These are phyloP conservation scores for Clarias gariepinus DNA, from an alignment of 2,113 vertebrate species.

Conservation along the genomic window DNA sequence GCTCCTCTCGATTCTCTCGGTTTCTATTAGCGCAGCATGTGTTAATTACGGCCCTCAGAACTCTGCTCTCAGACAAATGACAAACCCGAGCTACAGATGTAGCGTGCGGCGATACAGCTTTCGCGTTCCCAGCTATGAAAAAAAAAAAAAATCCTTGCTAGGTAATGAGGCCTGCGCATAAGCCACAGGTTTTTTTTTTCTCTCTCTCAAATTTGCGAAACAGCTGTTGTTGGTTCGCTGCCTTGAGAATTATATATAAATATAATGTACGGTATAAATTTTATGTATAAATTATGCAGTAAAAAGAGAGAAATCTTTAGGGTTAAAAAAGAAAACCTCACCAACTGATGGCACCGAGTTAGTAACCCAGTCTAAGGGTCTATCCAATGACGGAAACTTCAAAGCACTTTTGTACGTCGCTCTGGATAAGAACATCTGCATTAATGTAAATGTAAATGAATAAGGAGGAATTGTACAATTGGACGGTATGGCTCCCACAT, in stretches of 20 bases:
- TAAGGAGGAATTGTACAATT: too few species aligned
- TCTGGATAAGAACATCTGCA: too few species aligned
- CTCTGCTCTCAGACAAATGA: constrained; percentile 73
- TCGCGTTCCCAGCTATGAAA: constrained; percentile 63
- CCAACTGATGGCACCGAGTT: too few species aligned
- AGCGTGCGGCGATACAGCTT: constrained; percentile 70
- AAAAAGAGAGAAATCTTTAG: background rate
- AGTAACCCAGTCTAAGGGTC: too few species aligned
- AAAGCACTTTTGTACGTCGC: too few species aligned
- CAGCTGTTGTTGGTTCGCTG: constrained; percentile 55
- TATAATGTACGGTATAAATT: constrained; percentile 45
- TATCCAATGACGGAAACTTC: too few species aligned
- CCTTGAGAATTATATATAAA: constrained; percentile 15
- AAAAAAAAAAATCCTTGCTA: constrained; percentile 56
- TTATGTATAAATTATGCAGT: constrained; percentile 65
- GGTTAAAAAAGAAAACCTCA: too few species aligned
- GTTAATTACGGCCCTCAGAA: constrained; percentile 77
- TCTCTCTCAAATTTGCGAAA: constrained; percentile 73
- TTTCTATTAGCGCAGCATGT: constrained; percentile 77
- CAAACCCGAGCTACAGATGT: constrained; percentile 68
- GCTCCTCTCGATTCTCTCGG: constrained; percentile 61
- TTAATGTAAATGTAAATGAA: too few species aligned
- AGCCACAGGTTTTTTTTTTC: constrained; percentile 61
- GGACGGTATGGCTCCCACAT: too few species aligned
- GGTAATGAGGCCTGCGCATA: constrained; percentile 77